Evolutionary conservation across 2,113 vertebrate species (phyloP), one percentile per base, ranked within the genome.

Genomic region (Leptocoma aspasia): DNA sequence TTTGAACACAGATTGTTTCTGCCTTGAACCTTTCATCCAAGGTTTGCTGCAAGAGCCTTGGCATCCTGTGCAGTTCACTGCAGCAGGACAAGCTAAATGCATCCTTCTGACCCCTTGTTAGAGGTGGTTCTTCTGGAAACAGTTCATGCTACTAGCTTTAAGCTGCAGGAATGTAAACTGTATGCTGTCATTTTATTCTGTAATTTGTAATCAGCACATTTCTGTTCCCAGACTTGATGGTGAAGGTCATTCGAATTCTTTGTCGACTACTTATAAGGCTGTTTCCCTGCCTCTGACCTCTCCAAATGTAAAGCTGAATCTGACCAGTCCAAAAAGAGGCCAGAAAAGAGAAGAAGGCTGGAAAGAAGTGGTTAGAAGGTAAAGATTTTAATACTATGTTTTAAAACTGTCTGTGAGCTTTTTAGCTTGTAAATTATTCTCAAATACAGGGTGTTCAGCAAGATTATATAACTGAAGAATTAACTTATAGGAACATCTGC

Each of bases 311-410:
- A 99, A 99, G 92, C 98, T 99, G 97, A 99, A 99, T 97, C 98
- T 99, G 95, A 99, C 99, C 78, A 99, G 99, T 95, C 99, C 99
- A 59, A 99, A 99, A 97, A 98, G 99, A 97, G 98, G 98, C 70
- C 99, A 99, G 92, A 99, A 99, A 96, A 99, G 99, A 98, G 99
- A 99, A 98, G 99, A 99, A 92, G 99, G 99, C 26, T 99, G 99
- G 99, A 99, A 99, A 97, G 99, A 99, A 97, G 99, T 99, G 39
- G 99, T 99, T 79, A 98, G 99, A 97, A 98, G 99, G 99, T 99
- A 96, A 97, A 82, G 61, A 57, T 35, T 83, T 93, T 26, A 75
- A 27, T 85, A 68, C 41, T 47, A 1, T 87, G 4, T 76, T 94
- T 95, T 31, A 50, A 64, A 88, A 61, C 50, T 49, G 14, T 54